phyloP scores from a whole-genome alignment of 2,113 vertebrate genomes.

The Actinemys pallida region DNA sequence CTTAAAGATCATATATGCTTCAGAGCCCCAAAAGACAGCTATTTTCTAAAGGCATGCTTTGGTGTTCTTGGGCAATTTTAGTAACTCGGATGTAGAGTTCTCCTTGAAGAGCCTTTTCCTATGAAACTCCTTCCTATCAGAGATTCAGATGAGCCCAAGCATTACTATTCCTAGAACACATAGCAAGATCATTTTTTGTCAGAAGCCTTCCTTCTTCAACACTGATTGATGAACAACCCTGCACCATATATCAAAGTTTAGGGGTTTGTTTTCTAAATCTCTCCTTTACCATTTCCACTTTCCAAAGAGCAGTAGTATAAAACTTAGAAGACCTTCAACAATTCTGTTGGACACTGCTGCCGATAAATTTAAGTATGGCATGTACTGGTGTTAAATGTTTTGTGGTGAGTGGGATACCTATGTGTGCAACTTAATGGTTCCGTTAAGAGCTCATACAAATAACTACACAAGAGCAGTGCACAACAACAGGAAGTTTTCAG shows the following conservation, averaged over 20 bases:
- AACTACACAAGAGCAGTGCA: not conserved
- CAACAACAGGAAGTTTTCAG: not conserved
- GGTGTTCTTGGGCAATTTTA: not conserved
- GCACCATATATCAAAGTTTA: not conserved
- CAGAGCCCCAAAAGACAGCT: not conserved
- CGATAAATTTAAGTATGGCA: not conserved
- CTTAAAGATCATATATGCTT: not conserved
- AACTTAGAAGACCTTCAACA: not conserved
- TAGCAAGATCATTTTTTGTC: not conserved
- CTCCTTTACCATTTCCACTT: not conserved
- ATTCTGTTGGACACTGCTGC: not conserved
- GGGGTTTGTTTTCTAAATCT: not conserved
- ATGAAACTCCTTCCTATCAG: not conserved
- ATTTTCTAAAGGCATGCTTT: not conserved
- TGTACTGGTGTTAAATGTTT: not conserved
- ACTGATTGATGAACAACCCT: accelerated
- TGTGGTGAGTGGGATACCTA: not conserved
- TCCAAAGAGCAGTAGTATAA: not conserved
- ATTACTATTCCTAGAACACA: not conserved
- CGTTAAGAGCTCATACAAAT: not conserved
- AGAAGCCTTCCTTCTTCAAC: not conserved
- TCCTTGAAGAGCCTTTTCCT: not conserved
- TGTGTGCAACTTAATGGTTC: not conserved
- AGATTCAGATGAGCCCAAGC: not conserved
- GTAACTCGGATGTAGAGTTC: accelerated